Evolutionary conservation across 2,113 vertebrate species (phyloP), one percentile per base, ranked within the genome.

Genomic region (Morone chrysops): DNA sequence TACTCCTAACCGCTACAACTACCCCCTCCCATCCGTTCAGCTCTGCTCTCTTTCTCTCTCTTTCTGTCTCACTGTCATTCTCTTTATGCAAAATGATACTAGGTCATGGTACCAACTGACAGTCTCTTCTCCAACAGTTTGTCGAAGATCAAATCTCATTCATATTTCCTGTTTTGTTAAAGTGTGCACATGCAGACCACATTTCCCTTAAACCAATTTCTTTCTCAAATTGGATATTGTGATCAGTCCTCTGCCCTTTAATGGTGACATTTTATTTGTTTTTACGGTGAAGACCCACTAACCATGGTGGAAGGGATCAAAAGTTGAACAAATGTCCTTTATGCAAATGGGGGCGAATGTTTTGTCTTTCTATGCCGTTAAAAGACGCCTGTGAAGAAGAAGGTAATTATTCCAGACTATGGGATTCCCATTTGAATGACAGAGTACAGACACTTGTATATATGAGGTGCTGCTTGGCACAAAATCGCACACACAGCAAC

Each of bases 1-100:
- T 83, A 71, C 68, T 72, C 70, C 70, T 38, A 75, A 77, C 57
- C 50, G 18, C 81, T 7, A 12, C 51, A 47, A 13, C 5, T n/a
- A 22, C 43, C 48, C 17, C 43, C 16, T 6, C 18, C 25, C 41
- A 13, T 53, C 61, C 61, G 14, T n/a, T 45, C 53, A 50, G 22
- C 54, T 50, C 38, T 60, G 25, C 74, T 22, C 41, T 16, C 53
- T 75, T 18, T 31, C 60, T 69, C 53, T 43, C 40, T 50, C 36
- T 48, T 7, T 47, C 56, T 63, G 51, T 48, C 70, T 68, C 66
- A 6, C 40, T 53, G 41, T 54, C 75, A 12, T 20, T 85, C 62
- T 66, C 57, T 75, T 70, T 45, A 22, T 22, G 51, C 53, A 9
- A 59, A 16, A 70, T 47, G 12, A 81, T 59, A 66, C 68, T 43